Conservation (phyloP, 1,140 invertebrate species). For the Varroa destructor region DNA sequence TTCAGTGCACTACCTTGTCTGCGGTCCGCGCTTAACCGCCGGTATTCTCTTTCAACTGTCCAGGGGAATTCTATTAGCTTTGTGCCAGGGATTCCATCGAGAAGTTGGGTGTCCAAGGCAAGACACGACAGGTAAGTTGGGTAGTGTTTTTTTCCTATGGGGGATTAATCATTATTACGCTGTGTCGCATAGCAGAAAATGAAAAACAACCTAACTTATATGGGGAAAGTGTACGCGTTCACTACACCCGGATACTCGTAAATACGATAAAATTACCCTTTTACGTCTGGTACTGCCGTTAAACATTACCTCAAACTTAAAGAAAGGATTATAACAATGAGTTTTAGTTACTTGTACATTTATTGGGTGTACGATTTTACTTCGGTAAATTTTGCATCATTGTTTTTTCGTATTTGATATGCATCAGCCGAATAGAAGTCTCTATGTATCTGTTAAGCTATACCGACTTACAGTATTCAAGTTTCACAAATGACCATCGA, state of each 20-base stretch:
- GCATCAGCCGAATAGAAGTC: no score
- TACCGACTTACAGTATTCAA: no score
- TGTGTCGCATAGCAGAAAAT: no score
- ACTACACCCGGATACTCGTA: not conserved
- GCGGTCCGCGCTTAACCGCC: conserved; percentile 3
- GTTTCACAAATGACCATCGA: no score
- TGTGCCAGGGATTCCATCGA: conserved; percentile 23
- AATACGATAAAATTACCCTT: not conserved
- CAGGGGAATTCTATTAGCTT: conserved; percentile 17
- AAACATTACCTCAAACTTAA: not conserved
- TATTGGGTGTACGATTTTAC: no score
- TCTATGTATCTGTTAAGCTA: no score
- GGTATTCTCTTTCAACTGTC: conserved; percentile 12
- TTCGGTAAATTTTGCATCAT: no score
- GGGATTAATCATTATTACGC: no score
- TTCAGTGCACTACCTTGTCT: not conserved
- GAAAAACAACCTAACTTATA: no score
- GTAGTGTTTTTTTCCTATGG: not conserved
- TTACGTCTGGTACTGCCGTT: not conserved
- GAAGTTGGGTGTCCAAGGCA: conserved; percentile 21
- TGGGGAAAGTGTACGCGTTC: not conserved
- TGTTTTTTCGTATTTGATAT: no score
- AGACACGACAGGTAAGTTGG: conserved; percentile 11
- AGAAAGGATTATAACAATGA: no score
- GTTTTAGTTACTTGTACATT: no score